Base-by-base conservation (phyloP, 2,888 invertebrate genomes). In the Epinotia ramella region DNA sequence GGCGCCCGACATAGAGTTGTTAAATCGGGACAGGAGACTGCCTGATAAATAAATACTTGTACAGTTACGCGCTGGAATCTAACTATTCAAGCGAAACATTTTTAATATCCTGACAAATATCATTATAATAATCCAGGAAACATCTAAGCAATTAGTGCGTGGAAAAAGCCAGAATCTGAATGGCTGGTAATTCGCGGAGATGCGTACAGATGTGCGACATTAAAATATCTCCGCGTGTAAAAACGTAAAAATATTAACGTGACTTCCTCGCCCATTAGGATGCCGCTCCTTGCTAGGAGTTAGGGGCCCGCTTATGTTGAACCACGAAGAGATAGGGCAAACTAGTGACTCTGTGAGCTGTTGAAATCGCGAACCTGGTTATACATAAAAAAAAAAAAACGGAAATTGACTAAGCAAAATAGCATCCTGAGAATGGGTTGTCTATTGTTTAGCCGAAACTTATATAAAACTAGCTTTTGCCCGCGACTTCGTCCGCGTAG, bases 221-320 rank as follows among this genome's bases (percentile, higher is more conserved):
- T 86, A 87, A 87, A 86, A 87, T 87, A 78, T 81, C 80, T 86
- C 70, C 62, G 67, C 67, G 77, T 72, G 73, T 76, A 79, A 82
- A 80, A 81, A 80, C 77, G 77, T 77, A 76, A 80, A 77, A 81
- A 81, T 78, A 76, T 79, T 80, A 78, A 82, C 81, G 82, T 81
- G 80, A 83, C 86, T 87, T 86, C 86, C 85, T 84, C 71, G 78
- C 75, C 77, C 83, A 81, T 83, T 80, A 83, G 77, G 79, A 81
- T 81, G 80, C 80, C 83, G 78, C 80, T 68, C 77, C 81, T 44
- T 65, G 64, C 1, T 59, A n/a, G 63, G 60, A 20, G 7, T 40
- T 73, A 73, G 74, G 70, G 60, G 53, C 24, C 65, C 70, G 53
- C 49, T n/a, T 11, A 0, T 40, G 6, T 12, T 13, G 67, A 13